These are phyloP conservation scores for Dipodomys merriami DNA, from an alignment of 2,113 vertebrate species.

Conservation along the genomic window DNA sequence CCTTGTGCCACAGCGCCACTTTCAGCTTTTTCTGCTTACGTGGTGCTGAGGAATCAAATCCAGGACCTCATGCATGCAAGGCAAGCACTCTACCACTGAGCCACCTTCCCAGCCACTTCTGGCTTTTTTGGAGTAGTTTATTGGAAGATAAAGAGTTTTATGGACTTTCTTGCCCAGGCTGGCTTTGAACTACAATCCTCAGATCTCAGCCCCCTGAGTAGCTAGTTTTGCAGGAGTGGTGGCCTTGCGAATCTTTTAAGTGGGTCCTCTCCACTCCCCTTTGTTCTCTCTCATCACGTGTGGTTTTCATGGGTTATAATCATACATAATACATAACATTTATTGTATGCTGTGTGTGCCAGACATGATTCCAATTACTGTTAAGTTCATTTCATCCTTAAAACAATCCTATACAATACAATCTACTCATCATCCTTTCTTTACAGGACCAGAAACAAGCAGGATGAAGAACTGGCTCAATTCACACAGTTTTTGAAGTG, in stretches of 20 bases:
- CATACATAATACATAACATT: neutral
- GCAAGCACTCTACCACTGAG: too few species aligned
- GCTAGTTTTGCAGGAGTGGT: too few species aligned
- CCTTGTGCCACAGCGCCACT: too few species aligned
- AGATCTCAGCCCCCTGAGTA: too few species aligned
- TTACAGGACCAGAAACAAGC: neutral
- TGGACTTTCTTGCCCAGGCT: too few species aligned
- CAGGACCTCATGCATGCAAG: too few species aligned
- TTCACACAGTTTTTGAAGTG: neutral
- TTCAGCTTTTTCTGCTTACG: too few species aligned
- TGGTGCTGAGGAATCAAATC: too few species aligned
- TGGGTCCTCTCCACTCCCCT: neutral
- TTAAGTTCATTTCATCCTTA: constrained; percentile 27
- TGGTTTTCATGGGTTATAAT: neutral
- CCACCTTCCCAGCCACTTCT: too few species aligned
- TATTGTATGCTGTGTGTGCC: neutral
- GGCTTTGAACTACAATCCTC: too few species aligned
- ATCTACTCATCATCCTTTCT: neutral
- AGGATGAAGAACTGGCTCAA: neutral
- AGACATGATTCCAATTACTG: neutral
- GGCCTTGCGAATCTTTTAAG: neutral
- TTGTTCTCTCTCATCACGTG: neutral
- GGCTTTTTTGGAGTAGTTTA: too few species aligned
- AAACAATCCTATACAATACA: neutral
- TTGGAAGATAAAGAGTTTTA: too few species aligned